phyloP scores from a whole-genome alignment of 2,113 vertebrate species.

The Climacteris rufus region DNA sequence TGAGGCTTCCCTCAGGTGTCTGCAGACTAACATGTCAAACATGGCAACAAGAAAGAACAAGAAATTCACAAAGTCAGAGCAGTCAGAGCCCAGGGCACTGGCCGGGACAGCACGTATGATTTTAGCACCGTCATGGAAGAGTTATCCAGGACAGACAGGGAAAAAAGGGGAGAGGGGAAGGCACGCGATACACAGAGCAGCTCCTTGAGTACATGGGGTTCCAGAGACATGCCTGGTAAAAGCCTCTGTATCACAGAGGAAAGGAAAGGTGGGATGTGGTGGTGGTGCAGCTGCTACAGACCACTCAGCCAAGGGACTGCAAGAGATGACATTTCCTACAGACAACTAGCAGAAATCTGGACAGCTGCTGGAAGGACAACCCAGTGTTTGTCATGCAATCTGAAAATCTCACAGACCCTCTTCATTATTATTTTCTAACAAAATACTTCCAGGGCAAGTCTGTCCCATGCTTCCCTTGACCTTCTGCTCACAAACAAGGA shows the following conservation, averaged over 20 bases:
- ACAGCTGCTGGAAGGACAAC: neutral
- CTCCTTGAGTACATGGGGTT: neutral
- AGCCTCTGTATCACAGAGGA: neutral
- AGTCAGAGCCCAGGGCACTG: neutral
- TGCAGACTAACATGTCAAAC: neutral
- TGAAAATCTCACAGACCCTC: neutral
- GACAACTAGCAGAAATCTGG: neutral
- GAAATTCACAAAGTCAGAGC: neutral
- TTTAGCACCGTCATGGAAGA: neutral
- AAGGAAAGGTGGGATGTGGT: neutral
- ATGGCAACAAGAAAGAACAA: neutral
- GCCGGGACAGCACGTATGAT: neutral
- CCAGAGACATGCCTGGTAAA: neutral
- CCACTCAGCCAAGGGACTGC: neutral
- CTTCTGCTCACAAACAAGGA: neutral
- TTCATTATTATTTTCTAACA: neutral
- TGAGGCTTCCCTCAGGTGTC: neutral
- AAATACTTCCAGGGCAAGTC: neutral
- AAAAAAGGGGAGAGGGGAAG: neutral
- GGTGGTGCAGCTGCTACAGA: neutral
- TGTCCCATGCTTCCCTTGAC: neutral
- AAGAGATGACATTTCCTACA: neutral
- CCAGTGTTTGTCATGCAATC: neutral
- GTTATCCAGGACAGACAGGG: neutral
- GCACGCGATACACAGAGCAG: accelerated